phyloP scores from a whole-genome alignment of 1,140 invertebrate species.

The Choristoneura fumiferana region DNA sequence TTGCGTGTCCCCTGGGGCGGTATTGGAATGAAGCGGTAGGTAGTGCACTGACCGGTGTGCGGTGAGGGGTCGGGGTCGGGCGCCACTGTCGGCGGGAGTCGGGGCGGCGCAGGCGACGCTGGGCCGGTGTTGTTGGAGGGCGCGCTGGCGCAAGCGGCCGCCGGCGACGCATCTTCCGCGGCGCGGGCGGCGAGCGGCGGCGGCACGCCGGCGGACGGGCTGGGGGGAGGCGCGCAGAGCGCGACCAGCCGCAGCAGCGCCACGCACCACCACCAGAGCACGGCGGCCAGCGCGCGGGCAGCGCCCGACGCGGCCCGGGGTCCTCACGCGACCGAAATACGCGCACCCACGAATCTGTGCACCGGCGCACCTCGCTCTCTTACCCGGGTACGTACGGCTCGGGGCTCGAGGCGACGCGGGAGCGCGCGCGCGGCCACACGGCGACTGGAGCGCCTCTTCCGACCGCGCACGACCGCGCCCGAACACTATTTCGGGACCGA shows the following conservation, averaged over 20 bases:
- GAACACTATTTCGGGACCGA: constrained; percentile 76
- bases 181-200: constrained; percentile 55
- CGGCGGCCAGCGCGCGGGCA: constrained; percentile 75
- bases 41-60: constrained; percentile 57
- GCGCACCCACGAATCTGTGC: constrained; percentile 57
- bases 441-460: constrained; percentile 67
- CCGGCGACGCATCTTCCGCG: constrained; percentile 65
- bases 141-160: constrained; percentile 63
- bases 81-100: constrained; percentile 24
- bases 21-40: background rate
- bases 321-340: constrained; percentile 70
- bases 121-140: constrained; percentile 55
- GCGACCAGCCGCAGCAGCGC: constrained; percentile 75
- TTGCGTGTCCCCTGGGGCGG: no score
- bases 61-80: constrained; percentile 44
- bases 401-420: constrained; percentile 59
- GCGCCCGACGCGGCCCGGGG: constrained; percentile 70
- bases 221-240: constrained; percentile 70
- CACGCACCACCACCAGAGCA: constrained; percentile 76
- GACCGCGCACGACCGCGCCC: constrained; percentile 63
- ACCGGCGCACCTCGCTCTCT: constrained; percentile 45
- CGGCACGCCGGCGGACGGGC: constrained; percentile 49
- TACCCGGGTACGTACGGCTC: constrained; percentile 50
- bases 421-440: constrained; percentile 70
- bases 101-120: constrained; percentile 36